These are phyloP conservation scores for Sinelater perroti DNA, from an alignment of 2,888 invertebrate species.

Conservation along the genomic window DNA sequence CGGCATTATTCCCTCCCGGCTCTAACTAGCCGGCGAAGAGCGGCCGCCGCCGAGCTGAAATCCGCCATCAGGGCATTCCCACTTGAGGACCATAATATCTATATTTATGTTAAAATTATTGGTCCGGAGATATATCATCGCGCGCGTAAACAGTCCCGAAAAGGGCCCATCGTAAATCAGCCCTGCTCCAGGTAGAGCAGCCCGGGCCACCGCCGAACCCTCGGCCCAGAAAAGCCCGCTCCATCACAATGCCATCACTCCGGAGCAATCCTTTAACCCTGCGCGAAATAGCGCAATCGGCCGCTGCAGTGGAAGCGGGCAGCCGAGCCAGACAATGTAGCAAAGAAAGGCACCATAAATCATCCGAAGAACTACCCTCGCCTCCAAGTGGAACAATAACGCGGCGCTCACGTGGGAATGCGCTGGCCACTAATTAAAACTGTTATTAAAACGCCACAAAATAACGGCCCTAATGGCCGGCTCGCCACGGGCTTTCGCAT, in stretches of 20 bases:
- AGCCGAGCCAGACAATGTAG: slow-evolving; percentile 41
- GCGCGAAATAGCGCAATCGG: slow-evolving; percentile 15
- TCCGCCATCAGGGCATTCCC: slow-evolving; percentile 44
- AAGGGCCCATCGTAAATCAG: slow-evolving; percentile 47
- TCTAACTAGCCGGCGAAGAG: slow-evolving; percentile 39
- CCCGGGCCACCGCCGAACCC: slow-evolving; percentile 33
- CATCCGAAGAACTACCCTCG: slow-evolving; percentile 45
- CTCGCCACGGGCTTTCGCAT: slow-evolving; percentile 32
- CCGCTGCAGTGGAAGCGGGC: slow-evolving; percentile 7
- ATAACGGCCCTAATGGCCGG: slow-evolving; percentile 38
- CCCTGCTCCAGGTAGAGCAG: slow-evolving; percentile 44
- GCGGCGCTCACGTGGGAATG: slow-evolving; percentile 47
- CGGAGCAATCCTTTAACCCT: slow-evolving; percentile 3
- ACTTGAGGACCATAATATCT: slow-evolving; percentile 48
- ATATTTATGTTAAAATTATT: slow-evolving; percentile 49
- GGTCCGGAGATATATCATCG: slow-evolving; percentile 45
- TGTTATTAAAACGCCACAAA: slow-evolving; percentile 53
- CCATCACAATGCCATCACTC: slow-evolving; percentile 14
- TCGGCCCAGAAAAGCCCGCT: slow-evolving; percentile 22
- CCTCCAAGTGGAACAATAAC: slow-evolving; percentile 37
- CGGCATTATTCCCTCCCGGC: slow-evolving; percentile 40
- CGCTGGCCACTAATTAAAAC: slow-evolving; percentile 50
- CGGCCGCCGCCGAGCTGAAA: slow-evolving; percentile 42
- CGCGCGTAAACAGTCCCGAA: slow-evolving; percentile 44
- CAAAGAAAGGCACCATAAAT: slow-evolving; percentile 47